phyloP scores from a whole-genome alignment of 2,888 invertebrate genomes.

The Cheilosia grossa region DNA sequence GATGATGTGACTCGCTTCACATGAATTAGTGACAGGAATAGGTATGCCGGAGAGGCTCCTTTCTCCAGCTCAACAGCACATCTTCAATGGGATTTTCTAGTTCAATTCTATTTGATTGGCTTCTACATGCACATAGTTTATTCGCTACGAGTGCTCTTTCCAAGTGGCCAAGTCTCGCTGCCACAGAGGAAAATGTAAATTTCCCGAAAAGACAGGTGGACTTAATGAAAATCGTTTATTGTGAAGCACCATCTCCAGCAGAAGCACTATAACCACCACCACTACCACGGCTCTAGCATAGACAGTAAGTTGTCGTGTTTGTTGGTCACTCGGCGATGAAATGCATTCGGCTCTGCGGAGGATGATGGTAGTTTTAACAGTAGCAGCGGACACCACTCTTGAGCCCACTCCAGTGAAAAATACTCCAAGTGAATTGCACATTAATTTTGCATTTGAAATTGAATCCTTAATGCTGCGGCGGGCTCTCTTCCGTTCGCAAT shows the following conservation, averaged over 20 bases:
- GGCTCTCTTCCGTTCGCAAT: conserved; percentile 39
- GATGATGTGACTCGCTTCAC: conserved; percentile 51
- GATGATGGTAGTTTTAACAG: conserved; percentile 65
- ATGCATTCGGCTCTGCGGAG: conserved; percentile 15
- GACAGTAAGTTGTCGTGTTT: conserved; percentile 61
- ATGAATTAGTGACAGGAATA: conserved; percentile 34
- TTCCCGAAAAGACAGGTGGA: conserved; percentile 70
- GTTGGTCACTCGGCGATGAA: neutral
- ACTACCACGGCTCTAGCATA: conserved; percentile 23
- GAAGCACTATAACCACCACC: neutral
- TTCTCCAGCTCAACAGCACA: conserved; percentile 13
- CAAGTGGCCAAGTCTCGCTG: conserved; percentile 67
- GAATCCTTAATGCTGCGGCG: conserved; percentile 59
- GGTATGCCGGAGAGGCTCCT: neutral
- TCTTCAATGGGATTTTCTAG: conserved; percentile 59
- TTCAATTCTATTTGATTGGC: conserved; percentile 63
- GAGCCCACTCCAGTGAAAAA: conserved; percentile 53
- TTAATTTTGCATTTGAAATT: conserved; percentile 74
- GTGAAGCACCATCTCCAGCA: conserved; percentile 19
- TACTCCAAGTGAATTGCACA: conserved; percentile 60
- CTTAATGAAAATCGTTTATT: conserved; percentile 73
- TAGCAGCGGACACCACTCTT: conserved; percentile 34
- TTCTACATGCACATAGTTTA: neutral
- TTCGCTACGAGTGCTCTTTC: conserved; percentile 45
- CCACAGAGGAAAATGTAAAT: conserved; percentile 69